Evolutionary conservation across 1,140 invertebrate species (phyloP), one percentile per base, ranked within the genome.

Genomic region (Tetramorium alpestre): DNA sequence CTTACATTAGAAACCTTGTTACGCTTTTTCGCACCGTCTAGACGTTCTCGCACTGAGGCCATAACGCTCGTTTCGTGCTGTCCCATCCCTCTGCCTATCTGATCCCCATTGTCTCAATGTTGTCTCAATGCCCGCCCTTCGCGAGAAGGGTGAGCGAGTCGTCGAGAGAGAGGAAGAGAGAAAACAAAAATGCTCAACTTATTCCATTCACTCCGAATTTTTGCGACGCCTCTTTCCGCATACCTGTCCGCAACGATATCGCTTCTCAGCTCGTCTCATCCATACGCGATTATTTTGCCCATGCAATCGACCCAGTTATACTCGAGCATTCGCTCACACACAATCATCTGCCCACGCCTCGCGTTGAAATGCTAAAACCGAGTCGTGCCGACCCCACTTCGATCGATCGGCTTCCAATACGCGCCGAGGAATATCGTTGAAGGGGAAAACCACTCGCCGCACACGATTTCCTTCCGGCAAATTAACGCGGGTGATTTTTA

Each of bases 351-450:
- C 56, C 56, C 75, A 77, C 75, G 75, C 41, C 38, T 62, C 22
- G 75, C 75, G 56, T 41, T 44, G 38, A 77, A 77, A 77, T 77
- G 75, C 75, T 62, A 64, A 77, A 77, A 77, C 16, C 75, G 38
- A 77, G 56, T 33, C 41, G 22, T 11, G 16, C 73, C 73, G 38
- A 76, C 56, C 25, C 22, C 75, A n/a, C 25, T 44, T 25, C 16
- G 56, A 76, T 76, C 38, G 54, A 77, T 44, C 22, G 56, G 10
- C 28, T 73, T 73, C 16, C 54, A 22, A 76, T n/a, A 10, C 33
- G 73, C 47, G 33, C 33, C 33, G 51, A 75, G 33, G 51, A 75
- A 75, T 75, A 75, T 75, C 72, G 72, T 28, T 38, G 49, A 77
- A 77, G 44, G 22, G n/a, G 22, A 38, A 73, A 60, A 25, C n/a